Percentiles rank a stretch among this genome's conserved stretches.
phyloP scores from a whole-genome alignment of 2,113 vertebrate genomes.

The Elachura formosa region DNA sequence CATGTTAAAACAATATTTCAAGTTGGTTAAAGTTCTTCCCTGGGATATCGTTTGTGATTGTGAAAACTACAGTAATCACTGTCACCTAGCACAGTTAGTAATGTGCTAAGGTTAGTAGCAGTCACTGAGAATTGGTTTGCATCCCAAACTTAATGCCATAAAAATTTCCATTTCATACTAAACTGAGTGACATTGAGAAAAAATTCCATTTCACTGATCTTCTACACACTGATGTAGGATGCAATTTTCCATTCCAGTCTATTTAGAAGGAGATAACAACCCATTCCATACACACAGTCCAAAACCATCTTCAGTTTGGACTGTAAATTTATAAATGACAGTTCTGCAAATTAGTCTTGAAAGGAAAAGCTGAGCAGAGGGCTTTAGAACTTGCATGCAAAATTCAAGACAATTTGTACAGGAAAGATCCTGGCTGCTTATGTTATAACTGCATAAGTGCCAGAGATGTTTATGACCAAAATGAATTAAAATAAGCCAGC shows the following conservation, averaged over 20 bases:
- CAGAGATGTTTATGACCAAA: not conserved
- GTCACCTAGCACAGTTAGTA: not conserved
- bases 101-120: not conserved
- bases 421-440: not conserved
- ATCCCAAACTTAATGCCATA: not conserved
- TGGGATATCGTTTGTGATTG: not conserved
- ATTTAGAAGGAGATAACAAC: conserved; percentile 5
- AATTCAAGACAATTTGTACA: conserved; percentile 23
- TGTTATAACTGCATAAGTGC: not conserved
- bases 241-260: not conserved
- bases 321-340: conserved; percentile 45
- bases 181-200: not conserved
- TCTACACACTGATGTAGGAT: not conserved
- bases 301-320: not conserved
- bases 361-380: conserved; percentile 16
- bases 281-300: not conserved
- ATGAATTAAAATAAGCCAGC: not conserved
- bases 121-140: not conserved
- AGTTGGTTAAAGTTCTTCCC: not conserved
- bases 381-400: conserved; percentile 14
- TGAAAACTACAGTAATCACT: not conserved
- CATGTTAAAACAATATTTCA: not conserved
- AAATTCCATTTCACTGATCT: not conserved
- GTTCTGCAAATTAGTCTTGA: conserved; percentile 15
- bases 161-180: conserved; percentile 25